Evolutionary conservation across 2,797 vertebrate species (phyloP), one percentile per base, ranked within the genome.

Genomic region (Myioborus melanocephalus): DNA sequence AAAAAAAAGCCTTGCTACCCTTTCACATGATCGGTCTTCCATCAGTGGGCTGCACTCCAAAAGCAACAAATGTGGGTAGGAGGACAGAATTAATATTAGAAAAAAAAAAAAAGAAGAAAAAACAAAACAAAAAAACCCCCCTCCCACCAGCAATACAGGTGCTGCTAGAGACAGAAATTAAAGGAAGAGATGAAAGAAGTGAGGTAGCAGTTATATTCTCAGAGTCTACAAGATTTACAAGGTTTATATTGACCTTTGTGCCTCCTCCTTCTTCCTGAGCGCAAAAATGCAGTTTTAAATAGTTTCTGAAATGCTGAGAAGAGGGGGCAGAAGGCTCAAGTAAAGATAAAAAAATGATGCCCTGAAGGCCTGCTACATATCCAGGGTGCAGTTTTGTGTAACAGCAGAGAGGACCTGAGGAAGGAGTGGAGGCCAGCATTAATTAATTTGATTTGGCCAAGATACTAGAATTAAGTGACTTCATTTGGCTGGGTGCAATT

Each of bases 361-460:
- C 70, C 70, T 77, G 44, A 91, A 76, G 78, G 77, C 22, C 59
- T 59, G 55, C 24, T 77, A 66, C 5, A 18, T 83, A 72, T 41
- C 69, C 65, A 90, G 57, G 46, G 75, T 78, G 23, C 46, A 78
- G 35, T 70, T 87, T 75, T 1, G 0, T 50, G 19, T 46, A 88
- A 93, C 46, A 91, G 80, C 72, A 95, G 28, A 92, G 49, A 84
- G 87, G 82, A 94, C 46, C 53, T 46, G 26, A 83, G 61, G 61
- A 93, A 90, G 76, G 57, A 95, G 49, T 71, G 60, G 60, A 84
- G 34, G 70, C 69, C 83, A 89, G 63, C 56, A 80, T 92, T 89
- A 93, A 94, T 84, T 88, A 60, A 92, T 87, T 76, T 70, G 83
- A 87, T 92, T 93, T 94, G 84, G 71, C 81, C 49, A 66, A 84